Evolutionary conservation across 1,140 invertebrate genomes (phyloP).

Genomic region (Caenorhabditis latens): DNA sequence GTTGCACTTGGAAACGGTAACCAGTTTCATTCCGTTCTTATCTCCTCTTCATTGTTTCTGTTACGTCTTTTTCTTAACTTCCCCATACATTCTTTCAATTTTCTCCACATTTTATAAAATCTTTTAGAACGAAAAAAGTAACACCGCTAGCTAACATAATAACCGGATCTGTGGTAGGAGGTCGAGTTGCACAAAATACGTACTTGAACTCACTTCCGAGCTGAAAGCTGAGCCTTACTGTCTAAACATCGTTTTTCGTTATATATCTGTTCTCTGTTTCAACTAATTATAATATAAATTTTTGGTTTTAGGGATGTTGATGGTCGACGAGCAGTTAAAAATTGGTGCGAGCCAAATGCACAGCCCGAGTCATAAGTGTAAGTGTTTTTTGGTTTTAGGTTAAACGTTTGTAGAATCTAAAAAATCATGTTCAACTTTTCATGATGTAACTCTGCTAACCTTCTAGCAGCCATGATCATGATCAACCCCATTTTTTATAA

Average conservation of each 20-base stretch:
- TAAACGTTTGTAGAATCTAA: too few species aligned
- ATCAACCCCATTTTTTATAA: neutral
- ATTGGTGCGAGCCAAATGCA: neutral
- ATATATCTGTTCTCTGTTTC: neutral
- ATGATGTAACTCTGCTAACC: neutral
- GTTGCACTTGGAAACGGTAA: neutral
- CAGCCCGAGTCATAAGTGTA: constrained; percentile 23
- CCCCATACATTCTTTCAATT: neutral
- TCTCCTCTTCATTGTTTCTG: neutral
- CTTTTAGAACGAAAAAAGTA: too few species aligned
- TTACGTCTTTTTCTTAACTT: neutral
- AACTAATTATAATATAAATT: too few species aligned
- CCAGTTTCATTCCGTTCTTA: constrained; percentile 24
- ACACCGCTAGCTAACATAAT: neutral
- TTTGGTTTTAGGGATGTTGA: neutral
- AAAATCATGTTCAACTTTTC: too few species aligned
- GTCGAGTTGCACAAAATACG: neutral
- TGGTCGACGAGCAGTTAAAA: constrained; percentile 38
- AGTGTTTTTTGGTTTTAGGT: neutral
- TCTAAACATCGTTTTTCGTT: neutral
- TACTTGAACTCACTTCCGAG: neutral
- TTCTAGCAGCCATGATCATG: neutral
- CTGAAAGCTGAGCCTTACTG: constrained; percentile 33
- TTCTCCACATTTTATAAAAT: neutral
- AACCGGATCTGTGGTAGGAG: neutral